Base-by-base conservation (phyloP, 1,140 invertebrate genomes). In the Lepeophtheirus salmonis region DNA sequence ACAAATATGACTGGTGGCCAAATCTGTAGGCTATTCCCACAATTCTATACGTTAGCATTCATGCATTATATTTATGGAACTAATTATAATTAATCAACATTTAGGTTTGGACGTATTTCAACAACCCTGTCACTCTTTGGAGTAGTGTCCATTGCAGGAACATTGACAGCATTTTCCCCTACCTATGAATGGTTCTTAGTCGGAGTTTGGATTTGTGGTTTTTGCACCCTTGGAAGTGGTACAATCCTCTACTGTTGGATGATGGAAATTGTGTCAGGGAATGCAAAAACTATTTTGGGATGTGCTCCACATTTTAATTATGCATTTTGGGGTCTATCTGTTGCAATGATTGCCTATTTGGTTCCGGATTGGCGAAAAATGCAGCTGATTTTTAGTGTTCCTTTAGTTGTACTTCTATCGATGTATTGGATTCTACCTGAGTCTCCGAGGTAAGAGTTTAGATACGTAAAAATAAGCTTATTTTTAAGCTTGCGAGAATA, bases 351-450 rank as follows among this genome's bases (percentile, higher is more conserved):
- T 18, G 18, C 23, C 20, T 59, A 59, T 41, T 23, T 59, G 1
- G 22, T 50, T 2, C 57, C 57, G 12, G 23, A 59, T 41, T 59
- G 57, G 57, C 23, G 30, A 18, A 26, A 59, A 1, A 41, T 59
- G 48, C 23, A 59, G 49, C 17, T 59, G 30, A 50, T 59, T 17
- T 59, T 59, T 22, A 18, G 30, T 10, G 30, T 59, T 13, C 57
- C 57, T 21, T 41, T 25, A 16, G 18, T 59, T 16, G 3, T 50
- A 13, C 22, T 59, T 12, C 17, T 17, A 14, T 18, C 14, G 2
- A 17, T 41, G 6, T 71, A 73, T 51, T 81, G 78, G 76, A 66
- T 84, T 1, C 69, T 88, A 56, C 82, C 84, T n/a, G 85, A 89
- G 71, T 86, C 83, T 0, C 84, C 85, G 0, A 2, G 57, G 57